Percentiles rank a stretch among this genome's conserved stretches.
These are phyloP conservation scores for Cyphomyrus plagiostoma DNA, from an alignment of 2,113 vertebrate species.

Conservation along the genomic window DNA sequence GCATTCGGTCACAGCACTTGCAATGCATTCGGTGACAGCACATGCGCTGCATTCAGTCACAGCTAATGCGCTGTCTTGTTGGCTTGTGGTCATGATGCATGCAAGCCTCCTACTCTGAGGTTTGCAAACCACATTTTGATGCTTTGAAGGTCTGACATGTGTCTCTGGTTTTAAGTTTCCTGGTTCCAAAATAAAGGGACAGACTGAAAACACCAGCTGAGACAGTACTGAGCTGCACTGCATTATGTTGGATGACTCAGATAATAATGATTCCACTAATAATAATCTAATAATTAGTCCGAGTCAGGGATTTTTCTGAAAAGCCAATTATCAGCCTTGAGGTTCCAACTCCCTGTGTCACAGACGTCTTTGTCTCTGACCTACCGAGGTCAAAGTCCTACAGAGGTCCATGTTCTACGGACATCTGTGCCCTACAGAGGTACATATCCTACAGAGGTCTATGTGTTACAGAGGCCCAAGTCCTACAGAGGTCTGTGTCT, in stretches of 20 bases:
- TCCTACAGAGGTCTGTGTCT: neutral
- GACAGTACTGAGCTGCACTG: neutral
- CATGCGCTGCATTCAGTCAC: neutral
- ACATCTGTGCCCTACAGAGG: neutral
- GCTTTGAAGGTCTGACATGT: neutral
- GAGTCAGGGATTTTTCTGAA: neutral
- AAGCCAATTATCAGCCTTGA: neutral
- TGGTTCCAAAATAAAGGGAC: neutral
- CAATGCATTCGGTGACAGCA: neutral
- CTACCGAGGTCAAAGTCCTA: neutral
- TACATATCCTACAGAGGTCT: neutral
- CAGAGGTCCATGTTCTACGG: neutral
- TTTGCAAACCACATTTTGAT: neutral
- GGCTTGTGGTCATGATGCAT: neutral
- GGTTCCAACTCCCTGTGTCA: neutral
- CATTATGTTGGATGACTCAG: neutral
- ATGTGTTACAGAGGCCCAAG: neutral
- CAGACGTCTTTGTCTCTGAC: neutral
- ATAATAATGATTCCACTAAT: neutral
- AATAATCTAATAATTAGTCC: neutral
- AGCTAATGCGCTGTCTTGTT: neutral
- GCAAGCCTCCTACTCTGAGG: neutral
- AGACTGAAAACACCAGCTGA: neutral
- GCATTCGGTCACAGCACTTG: neutral
- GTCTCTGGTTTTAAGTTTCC: neutral